Conservation (phyloP, 53 echinoderm and acorn worm species). For the Actinopyga echinites region DNA sequence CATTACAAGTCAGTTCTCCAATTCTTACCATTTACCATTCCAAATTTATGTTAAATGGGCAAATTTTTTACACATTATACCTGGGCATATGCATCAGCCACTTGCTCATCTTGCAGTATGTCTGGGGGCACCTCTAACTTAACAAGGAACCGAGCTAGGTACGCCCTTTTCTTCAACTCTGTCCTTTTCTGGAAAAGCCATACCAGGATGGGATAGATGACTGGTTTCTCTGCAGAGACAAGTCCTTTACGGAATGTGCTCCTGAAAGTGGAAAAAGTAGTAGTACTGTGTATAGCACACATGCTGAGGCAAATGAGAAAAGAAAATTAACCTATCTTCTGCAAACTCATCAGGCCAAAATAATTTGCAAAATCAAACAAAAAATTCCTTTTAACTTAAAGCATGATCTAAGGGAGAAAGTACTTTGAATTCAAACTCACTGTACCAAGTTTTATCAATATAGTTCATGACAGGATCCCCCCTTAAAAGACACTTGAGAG, state of each 20-base stretch:
- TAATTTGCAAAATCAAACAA: no score
- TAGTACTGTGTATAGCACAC: not conserved
- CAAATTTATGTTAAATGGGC: no score
- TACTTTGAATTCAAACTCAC: no score
- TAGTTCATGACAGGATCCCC: no score
- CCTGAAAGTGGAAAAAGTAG: slow-evolving; percentile 40
- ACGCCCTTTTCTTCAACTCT: slow-evolving; percentile 95
- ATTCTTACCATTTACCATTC: no score
- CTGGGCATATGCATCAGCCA: slow-evolving; percentile 69
- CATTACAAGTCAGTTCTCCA: no score
- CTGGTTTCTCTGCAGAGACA: slow-evolving; percentile 87
- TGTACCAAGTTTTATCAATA: no score
- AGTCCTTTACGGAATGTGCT: slow-evolving; percentile 82
- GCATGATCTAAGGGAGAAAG: no score
- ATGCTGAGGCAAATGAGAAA: not conserved
- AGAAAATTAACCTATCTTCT: no score
- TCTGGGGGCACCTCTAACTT: slow-evolving; percentile 88
- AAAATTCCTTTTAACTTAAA: no score
- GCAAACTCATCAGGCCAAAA: no score
- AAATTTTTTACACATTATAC: slow-evolving; percentile 3
- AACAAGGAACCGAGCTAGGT: slow-evolving; percentile 82
- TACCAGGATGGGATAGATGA: slow-evolving; percentile 85
- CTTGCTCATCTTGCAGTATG: slow-evolving; percentile 72
- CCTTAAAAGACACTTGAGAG: no score
- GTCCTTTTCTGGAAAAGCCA: slow-evolving; percentile 97